Evolutionary conservation across 1,140 invertebrate genomes (phyloP), one percentile per base, ranked within the genome.

Genomic region (Stegodyphus mimosarum): DNA sequence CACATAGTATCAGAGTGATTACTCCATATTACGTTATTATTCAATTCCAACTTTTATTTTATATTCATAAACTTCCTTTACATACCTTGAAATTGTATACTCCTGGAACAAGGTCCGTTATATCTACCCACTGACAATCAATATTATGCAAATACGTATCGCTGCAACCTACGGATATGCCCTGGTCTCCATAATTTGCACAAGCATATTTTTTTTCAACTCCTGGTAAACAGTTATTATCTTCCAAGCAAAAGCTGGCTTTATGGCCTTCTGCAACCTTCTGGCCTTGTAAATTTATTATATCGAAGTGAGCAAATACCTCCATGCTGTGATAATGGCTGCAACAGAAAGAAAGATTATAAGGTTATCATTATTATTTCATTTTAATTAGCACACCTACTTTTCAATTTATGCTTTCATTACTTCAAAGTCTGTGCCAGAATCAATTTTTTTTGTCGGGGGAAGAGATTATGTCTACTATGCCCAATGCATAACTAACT

Each of bases 301-400:
- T 93, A 89, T 99, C 96, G 89, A 98, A 99, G 33, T 95, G 96
- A 0, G 97, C 97, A 90, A 99, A 99, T 6, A 98, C 95, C 90
- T 98, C 97, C 97, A 99, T 99, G 89, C 97, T 98, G 91, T 99
- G 97, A 90, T 98, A 99, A 90, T 99, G 98, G 95, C 97, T 99
- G 48, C 13, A 66, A 33, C 33, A 33, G 33, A 33, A 33, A 33
- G 33, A 33, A 33, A 33, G 33, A 33, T 33, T 33, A 33, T 33
- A 33, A 33, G 33, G 3, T 33, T 33, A 33, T 33, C 33, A 33
- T 33, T 33, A 33, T 33, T 33, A 33, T 33, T 33, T 33, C 33
- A 33, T 33, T 33, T 33, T 33, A 33, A 33, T 33, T 33, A 33
- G 33, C 33, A n/a, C n/a, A n/a, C 3, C 1, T 33, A 33, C 33